Base-by-base conservation (phyloP, 2,888 invertebrate species). In the Megamerina dolium region DNA sequence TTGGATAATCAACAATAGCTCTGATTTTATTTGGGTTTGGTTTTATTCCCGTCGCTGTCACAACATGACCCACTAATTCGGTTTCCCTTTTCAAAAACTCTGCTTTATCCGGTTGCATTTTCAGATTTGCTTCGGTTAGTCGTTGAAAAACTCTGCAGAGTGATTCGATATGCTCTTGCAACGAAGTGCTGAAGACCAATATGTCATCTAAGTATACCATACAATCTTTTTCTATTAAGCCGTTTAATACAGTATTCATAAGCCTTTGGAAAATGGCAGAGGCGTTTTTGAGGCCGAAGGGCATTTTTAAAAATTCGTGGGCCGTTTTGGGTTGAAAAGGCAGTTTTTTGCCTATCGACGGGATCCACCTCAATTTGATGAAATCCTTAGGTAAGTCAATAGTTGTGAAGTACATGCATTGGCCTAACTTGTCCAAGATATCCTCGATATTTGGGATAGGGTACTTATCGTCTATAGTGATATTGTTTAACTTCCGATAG, bases 381-480 rank as follows among this genome's bases (percentile, higher is more conserved):
- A 39, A 59, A 67, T 1, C 63, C 64, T 20, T 46, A 1, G 60
- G 57, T 5, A 63, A 40, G 41, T 66, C 62, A 8, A 64, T 37
- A 0, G 53, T 57, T 1, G 56, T 53, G 44, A 65, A 64, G 41
- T 57, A 63, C 26, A 52, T 39, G 31, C 55, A 52, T 39, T 51
- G 45, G 1, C 63, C 63, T 20, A 63, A 18, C 23, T 39, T 18
- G n/a, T 39, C 39, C 14, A 39, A 20, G n/a, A 40, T 33, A 17
- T 40, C 23, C 31, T 41, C 59, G 53, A 40, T 64, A 59, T 59
- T 57, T 1, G 58, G 56, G 12, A 55, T 16, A 3, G 52, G 53
- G 27, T 50, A 54, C 23, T 30, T 20, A 29, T 52, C 52, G 23
- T 43, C 39, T 5, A 56, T 43, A 3, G 55, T 55, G 34, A 48